Evolutionary conservation across 2,888 invertebrate genomes (phyloP).

Genomic region (Tricholauxania praeusta): DNA sequence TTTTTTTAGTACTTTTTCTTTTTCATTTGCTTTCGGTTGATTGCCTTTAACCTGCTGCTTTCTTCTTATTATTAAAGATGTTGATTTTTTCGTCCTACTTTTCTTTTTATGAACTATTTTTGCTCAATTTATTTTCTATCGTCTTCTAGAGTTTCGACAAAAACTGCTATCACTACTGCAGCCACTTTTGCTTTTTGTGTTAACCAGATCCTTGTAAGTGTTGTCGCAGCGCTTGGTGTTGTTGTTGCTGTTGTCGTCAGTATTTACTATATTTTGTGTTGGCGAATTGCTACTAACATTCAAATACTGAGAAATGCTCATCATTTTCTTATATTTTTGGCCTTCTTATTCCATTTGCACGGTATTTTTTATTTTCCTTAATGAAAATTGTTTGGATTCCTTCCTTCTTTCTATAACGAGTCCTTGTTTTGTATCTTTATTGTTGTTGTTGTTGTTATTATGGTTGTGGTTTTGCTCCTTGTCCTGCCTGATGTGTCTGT

Average conservation of each 20-base stretch:
- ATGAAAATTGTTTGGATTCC: neutral
- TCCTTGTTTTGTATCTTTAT: neutral
- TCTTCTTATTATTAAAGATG: conserved; percentile 6
- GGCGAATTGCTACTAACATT: conserved; percentile 39
- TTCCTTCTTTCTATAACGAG: neutral
- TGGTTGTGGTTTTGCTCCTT: conserved; percentile 32
- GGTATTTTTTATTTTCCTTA: neutral
- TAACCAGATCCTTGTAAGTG: neutral
- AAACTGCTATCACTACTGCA: neutral
- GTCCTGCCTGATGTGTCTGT: no score
- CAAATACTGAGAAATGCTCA: conserved; percentile 5
- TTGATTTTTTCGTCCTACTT: conserved; percentile 10
- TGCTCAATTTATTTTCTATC: neutral
- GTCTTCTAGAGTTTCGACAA: neutral
- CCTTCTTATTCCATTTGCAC: neutral
- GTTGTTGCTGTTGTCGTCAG: conserved; percentile 22
- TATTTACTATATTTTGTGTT: conserved; percentile 45
- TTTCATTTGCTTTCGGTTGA: neutral
- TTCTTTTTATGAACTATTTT: neutral
- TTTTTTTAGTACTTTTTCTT: no score
- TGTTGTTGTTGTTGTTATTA: neutral
- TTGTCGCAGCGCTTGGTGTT: neutral
- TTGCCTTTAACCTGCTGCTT: neutral
- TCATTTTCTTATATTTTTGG: conserved; percentile 18
- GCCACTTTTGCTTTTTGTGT: conserved; percentile 13